Base-by-base conservation (phyloP, 2,113 vertebrate genomes). In the Chaetodon auriga region DNA sequence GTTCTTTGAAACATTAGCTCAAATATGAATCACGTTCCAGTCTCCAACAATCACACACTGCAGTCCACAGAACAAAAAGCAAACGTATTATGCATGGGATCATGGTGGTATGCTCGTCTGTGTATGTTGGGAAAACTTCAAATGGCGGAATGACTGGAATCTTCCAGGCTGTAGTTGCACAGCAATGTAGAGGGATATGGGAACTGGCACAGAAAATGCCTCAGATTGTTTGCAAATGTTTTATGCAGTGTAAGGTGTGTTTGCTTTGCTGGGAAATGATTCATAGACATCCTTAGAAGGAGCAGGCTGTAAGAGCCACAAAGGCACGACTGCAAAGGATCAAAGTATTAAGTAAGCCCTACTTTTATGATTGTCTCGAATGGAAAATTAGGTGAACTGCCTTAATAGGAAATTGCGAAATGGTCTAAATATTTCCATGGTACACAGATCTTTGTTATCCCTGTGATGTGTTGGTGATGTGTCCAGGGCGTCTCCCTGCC, bases 111-210 rank as follows among this genome's bases (percentile, higher is more conserved):
- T 84, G 75, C 69, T 35, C 0, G 61, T 68, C 48, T 90, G 86
- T 89, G 78, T 87, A 16, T 86, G 60, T 51, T 91, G 87, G 87
- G 89, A 86, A 63, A 73, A 60, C 62, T 58, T 53, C 43, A 45
- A 84, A 65, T 30, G 13, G 6, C 4, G 73, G 87, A 85, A 90
- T 78, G 82, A 68, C 6, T 68, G 58, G 82, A 91, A 87, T 91
- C 70, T 74, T 71, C 21, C 13, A 48, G 46, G 43, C 41, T 57
- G 18, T 19, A 75, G 38, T 23, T 61, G 51, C 35, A 64, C 12
- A 71, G 73, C n/a, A 23, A 75, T 78, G 74, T 15, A 54, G 48
- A 76, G 41, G 43, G 23, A 72, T 76, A 71, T 63, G 49, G 57
- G 70, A 84, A 58, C 18, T 55, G 49, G 65, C 55, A n/a, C 4